Percentiles rank a stretch among this genome's conserved stretches.
Evolutionary conservation across 2,888 invertebrate genomes (phyloP).

Genomic region (Gisinianus flammeolus): DNA sequence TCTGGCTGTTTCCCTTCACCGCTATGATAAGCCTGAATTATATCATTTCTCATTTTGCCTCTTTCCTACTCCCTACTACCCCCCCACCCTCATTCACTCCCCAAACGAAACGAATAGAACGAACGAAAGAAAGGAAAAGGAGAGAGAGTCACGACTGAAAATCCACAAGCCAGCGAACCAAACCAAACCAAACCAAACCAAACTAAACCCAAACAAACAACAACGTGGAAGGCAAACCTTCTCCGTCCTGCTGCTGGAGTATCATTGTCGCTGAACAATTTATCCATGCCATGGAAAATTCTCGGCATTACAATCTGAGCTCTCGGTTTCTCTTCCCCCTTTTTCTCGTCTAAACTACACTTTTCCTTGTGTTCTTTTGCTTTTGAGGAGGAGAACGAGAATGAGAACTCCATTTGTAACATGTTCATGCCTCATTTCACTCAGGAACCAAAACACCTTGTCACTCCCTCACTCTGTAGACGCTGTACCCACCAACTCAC

Average conservation of each 20-base stretch:
- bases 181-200: too few species aligned
- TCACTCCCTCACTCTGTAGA: constrained; percentile 13
- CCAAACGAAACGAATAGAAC: neutral
- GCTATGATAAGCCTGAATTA: constrained; percentile 37
- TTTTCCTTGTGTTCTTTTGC: neutral
- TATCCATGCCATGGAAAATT: constrained; percentile 25
- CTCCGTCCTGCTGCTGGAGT: neutral
- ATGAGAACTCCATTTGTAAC: constrained; percentile 26
- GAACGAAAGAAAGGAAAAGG: neutral
- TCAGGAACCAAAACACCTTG: constrained; percentile 27
- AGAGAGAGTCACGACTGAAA: neutral
- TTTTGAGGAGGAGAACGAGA: neutral
- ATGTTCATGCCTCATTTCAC: constrained; percentile 26
- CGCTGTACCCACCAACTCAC: neutral
- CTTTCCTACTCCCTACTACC: neutral
- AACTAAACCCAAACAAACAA: too few species aligned
- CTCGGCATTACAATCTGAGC: constrained; percentile 19
- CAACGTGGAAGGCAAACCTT: too few species aligned
- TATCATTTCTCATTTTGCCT: constrained; percentile 36
- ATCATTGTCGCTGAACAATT: constrained; percentile 17
- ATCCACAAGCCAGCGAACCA: too few species aligned
- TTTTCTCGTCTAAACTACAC: too few species aligned
- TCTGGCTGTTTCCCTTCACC: constrained; percentile 36
- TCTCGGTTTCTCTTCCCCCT: neutral
- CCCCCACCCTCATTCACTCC: neutral